Evolutionary conservation across 2,797 vertebrate species (phyloP).

Genomic region (Schizopygopsis malacanthus): DNA sequence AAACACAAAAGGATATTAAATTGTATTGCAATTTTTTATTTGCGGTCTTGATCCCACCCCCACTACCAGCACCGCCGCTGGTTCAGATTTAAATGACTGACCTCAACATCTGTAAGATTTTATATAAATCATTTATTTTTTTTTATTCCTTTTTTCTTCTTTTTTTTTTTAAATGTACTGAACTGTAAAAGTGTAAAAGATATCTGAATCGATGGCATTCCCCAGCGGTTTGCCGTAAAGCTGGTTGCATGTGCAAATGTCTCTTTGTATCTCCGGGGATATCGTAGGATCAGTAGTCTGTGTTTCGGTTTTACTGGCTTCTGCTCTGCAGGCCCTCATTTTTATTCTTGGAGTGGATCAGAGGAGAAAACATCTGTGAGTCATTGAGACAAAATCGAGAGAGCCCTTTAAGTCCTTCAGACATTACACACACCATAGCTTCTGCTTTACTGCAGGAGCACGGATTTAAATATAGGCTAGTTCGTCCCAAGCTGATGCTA

Average conservation of each 20-base stretch:
- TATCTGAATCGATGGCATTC: constrained; percentile 56
- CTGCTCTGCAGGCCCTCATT: constrained; percentile 65
- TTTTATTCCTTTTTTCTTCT: background rate
- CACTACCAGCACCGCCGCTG: constrained; percentile 12
- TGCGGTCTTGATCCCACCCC: constrained; percentile 45
- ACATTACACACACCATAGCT: constrained; percentile 30
- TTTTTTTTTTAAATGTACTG: constrained; percentile 53
- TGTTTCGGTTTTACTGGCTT: constrained; percentile 71
- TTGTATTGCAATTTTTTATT: constrained; percentile 58
- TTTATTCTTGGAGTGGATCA: constrained; percentile 67
- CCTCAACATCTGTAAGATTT: constrained; percentile 66
- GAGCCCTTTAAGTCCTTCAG: constrained; percentile 61
- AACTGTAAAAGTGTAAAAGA: constrained; percentile 56
- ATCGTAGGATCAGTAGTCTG: constrained; percentile 67
- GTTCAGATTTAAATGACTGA: constrained; percentile 26
- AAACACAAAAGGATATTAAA: constrained; percentile 54
- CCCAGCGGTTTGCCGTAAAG: constrained; percentile 52
- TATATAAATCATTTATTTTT: constrained; percentile 34
- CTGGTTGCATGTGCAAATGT: constrained; percentile 51
- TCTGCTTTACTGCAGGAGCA: constrained; percentile 36
- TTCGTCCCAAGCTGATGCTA: constrained; percentile 18
- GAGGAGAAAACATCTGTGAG: constrained; percentile 74
- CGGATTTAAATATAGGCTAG: constrained; percentile 24
- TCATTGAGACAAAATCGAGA: constrained; percentile 66
- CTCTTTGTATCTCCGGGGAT: constrained; percentile 58